These are phyloP conservation scores for Odontomyia ornata DNA, from an alignment of 2,888 invertebrate species.

Conservation along the genomic window DNA sequence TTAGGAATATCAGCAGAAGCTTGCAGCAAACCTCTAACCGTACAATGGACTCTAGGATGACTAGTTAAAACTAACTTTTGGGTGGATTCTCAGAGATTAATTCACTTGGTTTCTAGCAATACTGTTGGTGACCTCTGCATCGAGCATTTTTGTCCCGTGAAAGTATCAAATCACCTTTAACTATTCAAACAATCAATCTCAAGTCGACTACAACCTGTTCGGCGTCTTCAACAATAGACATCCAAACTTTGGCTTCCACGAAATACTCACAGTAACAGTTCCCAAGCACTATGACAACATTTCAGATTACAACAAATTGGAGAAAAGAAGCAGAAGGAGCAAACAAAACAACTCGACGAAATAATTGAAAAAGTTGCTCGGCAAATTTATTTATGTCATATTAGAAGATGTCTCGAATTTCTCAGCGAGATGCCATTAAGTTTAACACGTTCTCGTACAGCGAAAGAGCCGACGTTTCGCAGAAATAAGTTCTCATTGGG, in stretches of 20 bases:
- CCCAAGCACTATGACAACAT: background rate
- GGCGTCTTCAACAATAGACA: background rate
- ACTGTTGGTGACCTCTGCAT: no score
- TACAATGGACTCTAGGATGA: no score
- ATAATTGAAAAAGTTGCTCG: slow-evolving; percentile 27
- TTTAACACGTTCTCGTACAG: background rate
- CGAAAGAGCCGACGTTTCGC: slow-evolving; percentile 15
- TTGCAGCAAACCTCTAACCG: background rate
- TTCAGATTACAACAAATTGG: background rate
- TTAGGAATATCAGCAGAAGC: background rate
- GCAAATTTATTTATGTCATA: slow-evolving; percentile 19
- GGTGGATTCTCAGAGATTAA: no score
- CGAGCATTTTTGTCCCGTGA: no score
- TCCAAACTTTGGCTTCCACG: background rate
- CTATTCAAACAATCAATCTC: no score
- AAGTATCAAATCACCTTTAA: no score
- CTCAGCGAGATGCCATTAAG: background rate
- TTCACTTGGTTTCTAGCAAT: no score
- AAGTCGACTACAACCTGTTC: no score
- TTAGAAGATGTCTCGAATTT: slow-evolving; percentile 19
- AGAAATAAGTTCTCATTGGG: slow-evolving; percentile 30
- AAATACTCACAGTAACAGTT: no score
- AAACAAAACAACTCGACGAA: slow-evolving; percentile 8
- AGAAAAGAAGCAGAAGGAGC: background rate
- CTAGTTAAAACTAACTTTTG: no score